Evolutionary conservation across 2,113 vertebrate species (phyloP), one percentile per base, ranked within the genome.

Genomic region (Thryonomys swinderianus): DNA sequence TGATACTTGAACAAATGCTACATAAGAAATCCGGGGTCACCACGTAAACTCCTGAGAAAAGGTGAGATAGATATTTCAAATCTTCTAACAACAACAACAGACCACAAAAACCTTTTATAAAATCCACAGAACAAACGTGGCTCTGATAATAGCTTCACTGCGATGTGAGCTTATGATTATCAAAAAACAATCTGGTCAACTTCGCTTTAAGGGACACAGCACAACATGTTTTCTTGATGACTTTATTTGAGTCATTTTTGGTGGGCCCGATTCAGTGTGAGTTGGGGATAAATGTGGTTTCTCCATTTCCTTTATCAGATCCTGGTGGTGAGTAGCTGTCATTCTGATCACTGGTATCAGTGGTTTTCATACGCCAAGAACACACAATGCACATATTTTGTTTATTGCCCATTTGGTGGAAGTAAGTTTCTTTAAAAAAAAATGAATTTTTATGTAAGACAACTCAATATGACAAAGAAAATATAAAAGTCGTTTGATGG

Each of bases 381-480:
- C 25, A 17, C 5, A 27, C 20, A 13, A 0, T 0, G 7, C 2
- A 1, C 40, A 7, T 20, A 12, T 27, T 73, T 37, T 17, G 34
- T 4, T 23, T 12, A 17, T 13, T 2, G 1, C 4, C 11, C 27
- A 7, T 30, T 67, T n/a, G 21, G 21, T 51, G 18, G 7, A 59
- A 67, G 27, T 6, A 16, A 20, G 30, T 10, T 51, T 51, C 48
- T 51, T 51, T 51, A 51, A 51, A 51, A 51, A 51, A 51, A 51
- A 51, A 7, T 51, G 5, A 51, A 51, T 51, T 51, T 51, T 51
- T 51, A 51, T 51, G 10, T 51, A 51, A 51, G 5, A 51, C 48
- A 51, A 51, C 6, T 51, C 48, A 10, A 51, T 51, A n/a, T n/a
- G n/a, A n/a, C n/a, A 51, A 51, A 51, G 48, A 51, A 51, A 51